Conservation (phyloP, 2,888 invertebrate genomes). For the Megamerina dolium region DNA sequence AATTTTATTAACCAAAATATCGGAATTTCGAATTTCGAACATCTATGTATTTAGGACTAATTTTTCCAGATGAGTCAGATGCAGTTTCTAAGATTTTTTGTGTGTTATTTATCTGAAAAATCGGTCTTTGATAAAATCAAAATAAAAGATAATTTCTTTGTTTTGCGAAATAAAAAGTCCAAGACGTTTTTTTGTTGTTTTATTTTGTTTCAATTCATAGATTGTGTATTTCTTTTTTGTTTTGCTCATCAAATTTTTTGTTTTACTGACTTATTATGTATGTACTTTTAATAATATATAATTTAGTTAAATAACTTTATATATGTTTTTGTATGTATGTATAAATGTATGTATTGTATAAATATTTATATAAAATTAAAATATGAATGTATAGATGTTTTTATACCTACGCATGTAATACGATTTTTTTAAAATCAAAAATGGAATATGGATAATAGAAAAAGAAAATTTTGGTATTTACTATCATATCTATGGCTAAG, state of each 20-base stretch:
- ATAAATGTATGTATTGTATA: slow-evolving; percentile 9
- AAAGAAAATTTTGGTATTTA: too few species aligned
- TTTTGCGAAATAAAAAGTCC: slow-evolving; percentile 18
- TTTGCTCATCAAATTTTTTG: slow-evolving; percentile 21
- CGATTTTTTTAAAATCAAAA: slow-evolving; percentile 2
- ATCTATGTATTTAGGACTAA: slow-evolving; percentile 13
- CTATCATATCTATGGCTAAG: too few species aligned
- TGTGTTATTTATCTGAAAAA: slow-evolving; percentile 7
- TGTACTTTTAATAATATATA: slow-evolving; percentile 7
- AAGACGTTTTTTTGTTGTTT: slow-evolving; percentile 20
- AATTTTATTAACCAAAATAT: too few species aligned
- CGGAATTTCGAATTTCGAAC: too few species aligned
- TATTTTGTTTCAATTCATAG: slow-evolving; percentile 16
- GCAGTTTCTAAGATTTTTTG: slow-evolving; percentile 6
- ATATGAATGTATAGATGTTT: slow-evolving; percentile 13
- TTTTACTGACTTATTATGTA: slow-evolving; percentile 13
- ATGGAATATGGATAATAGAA: too few species aligned
- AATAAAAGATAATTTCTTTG: slow-evolving; percentile 10
- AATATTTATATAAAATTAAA: slow-evolving; percentile 1
- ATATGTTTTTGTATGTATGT: slow-evolving; percentile 19
- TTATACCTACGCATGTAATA: background rate
- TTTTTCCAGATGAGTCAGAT: slow-evolving; percentile 10
- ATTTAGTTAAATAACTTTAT: slow-evolving; percentile 18
- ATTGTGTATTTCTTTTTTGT: slow-evolving; percentile 19
- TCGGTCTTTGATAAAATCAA: slow-evolving; percentile 12